Evolutionary conservation across 2,888 invertebrate species (phyloP).

Genomic region (Amaurobius ferox): DNA sequence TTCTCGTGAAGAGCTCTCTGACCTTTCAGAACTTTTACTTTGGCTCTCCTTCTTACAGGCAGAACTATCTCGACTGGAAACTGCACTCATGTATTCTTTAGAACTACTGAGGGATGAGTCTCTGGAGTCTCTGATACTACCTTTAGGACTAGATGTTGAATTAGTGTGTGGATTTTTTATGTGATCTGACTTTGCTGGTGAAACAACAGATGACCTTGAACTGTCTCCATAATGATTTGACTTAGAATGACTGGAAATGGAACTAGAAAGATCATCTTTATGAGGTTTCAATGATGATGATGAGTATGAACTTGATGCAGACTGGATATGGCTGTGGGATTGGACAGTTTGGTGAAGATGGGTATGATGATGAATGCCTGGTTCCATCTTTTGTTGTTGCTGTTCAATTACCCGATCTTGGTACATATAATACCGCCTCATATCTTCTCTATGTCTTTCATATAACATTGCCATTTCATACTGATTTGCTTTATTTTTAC

Average conservation of each 20-base stretch:
- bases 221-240: slow-evolving; percentile 58
- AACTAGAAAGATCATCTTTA: slow-evolving; percentile 61
- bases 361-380: slow-evolving; percentile 65
- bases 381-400: slow-evolving; percentile 67
- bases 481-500: slow-evolving; percentile 72
- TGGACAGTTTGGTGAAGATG: slow-evolving; percentile 67
- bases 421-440: slow-evolving; percentile 76
- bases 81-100: slow-evolving; percentile 52
- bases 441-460: slow-evolving; percentile 76
- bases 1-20: slow-evolving; percentile 46
- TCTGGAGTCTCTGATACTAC: slow-evolving; percentile 32
- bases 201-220: slow-evolving; percentile 58
- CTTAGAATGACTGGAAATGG: slow-evolving; percentile 52
- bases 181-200: slow-evolving; percentile 62
- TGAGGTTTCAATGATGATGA: slow-evolving; percentile 45
- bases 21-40: slow-evolving; percentile 42
- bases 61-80: slow-evolving; percentile 21
- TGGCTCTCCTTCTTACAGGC: slow-evolving; percentile 38
- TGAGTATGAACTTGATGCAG: slow-evolving; percentile 35
- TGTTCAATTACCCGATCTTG: slow-evolving; percentile 65
- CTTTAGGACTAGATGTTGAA: slow-evolving; percentile 66
- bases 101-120: slow-evolving; percentile 25
- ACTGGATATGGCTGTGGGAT: slow-evolving; percentile 32
- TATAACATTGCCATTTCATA: slow-evolving; percentile 74
- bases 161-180: slow-evolving; percentile 44